phyloP scores from a whole-genome alignment of 2,888 invertebrate genomes.

The Polymixis flavicincta region DNA sequence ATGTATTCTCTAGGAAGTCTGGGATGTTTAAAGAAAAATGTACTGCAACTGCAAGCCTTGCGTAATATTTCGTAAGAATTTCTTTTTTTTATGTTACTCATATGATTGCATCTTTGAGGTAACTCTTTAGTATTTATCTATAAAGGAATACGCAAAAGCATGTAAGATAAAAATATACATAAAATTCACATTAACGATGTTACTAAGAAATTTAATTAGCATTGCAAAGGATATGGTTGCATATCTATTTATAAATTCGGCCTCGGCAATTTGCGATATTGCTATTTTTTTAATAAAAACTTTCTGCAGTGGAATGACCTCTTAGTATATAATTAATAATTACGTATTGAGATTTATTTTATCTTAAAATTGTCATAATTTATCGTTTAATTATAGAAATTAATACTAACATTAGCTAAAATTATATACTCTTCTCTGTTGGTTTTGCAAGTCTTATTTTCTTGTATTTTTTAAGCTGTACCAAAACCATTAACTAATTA shows the following conservation, averaged over 20 bases:
- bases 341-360: constrained; percentile 19
- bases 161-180: constrained; percentile 41
- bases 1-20: constrained; percentile 13
- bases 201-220: constrained; percentile 46
- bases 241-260: constrained; percentile 25
- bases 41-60: constrained; percentile 8
- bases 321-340: not conserved
- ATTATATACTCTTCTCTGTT: not conserved
- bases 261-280: not conserved
- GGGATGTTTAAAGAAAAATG: constrained; percentile 12
- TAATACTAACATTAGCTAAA: not conserved
- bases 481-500: too few relatives aligned
- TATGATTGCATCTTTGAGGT: constrained; percentile 5
- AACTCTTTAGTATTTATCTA: constrained; percentile 14
- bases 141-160: constrained; percentile 24
- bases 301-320: constrained; percentile 1
- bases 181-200: constrained; percentile 39
- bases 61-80: not conserved
- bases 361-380: constrained; percentile 13
- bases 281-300: not conserved
- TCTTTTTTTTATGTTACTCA: not conserved
- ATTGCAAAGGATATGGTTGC: constrained; percentile 32
- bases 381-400: constrained; percentile 3
- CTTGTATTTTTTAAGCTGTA: too few relatives aligned
- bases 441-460: constrained; percentile 2